Evolutionary conservation across 2,113 vertebrate genomes (phyloP), one percentile per base, ranked within the genome.

Genomic region (Leptobrachium ailaonicum): DNA sequence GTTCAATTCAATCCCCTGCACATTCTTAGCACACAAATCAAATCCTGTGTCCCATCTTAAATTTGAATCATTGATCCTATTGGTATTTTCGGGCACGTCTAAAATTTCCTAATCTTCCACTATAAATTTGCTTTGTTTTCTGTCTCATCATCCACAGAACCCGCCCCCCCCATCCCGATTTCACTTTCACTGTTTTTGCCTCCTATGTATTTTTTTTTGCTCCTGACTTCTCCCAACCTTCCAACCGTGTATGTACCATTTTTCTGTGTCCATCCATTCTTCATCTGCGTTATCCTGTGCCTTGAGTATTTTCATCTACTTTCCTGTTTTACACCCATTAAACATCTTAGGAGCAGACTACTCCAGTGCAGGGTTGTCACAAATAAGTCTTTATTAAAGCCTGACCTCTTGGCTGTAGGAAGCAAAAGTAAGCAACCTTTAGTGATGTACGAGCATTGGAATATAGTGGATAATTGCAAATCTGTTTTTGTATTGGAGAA

Each of bases 261-360:
- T 8, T 50, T 1, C 47, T 50, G 8, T 12, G 6, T 12, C 13
- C 13, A 8, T 60, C 56, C 56, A 3, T 60, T 2, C 56, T 2
- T 14, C 54, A 44, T 41, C 44, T 70, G 70, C 70, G 76, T 77
- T 77, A 70, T 77, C 42, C 67, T 77, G 41, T 70, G 67, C 41
- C 53, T 77, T 77, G 70, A 77, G 70, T 77, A 77, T 77, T 77
- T 77, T 77, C 76, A 77, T 77, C 67, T 77, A 67, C 67, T 77
- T 43, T 54, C 70, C 66, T 71, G 76, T 62, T 70, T 77, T 77
- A 67, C 76, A 77, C 76, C 76, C 76, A 77, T 77, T 77, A 69
- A 77, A 60, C 76, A 77, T 77, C 76, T 70, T 77, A 70, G 70
- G 76, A 67, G 76, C 67, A 77, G 76, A 77, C 76, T 60, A 54